These are phyloP conservation scores for Myotis vivesi DNA, from an alignment of 2,797 vertebrate species.

Conservation along the genomic window DNA sequence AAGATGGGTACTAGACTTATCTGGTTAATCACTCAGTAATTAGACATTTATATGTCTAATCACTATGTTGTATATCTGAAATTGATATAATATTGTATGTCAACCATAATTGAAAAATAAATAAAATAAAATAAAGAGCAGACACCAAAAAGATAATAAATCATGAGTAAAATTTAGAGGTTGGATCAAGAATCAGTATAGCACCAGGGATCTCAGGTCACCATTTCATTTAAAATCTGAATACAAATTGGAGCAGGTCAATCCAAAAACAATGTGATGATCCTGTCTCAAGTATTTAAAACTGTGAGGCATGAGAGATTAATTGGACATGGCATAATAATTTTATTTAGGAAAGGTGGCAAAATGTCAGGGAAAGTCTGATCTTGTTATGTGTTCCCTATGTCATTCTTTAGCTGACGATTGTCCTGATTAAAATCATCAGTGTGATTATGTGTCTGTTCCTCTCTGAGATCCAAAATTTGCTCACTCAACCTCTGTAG, in stretches of 20 bases:
- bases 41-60: background rate
- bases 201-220: background rate
- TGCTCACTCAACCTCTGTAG: conserved; percentile 47
- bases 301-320: conserved; percentile 56
- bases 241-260: conserved; percentile 57
- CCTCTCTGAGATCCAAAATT: conserved; percentile 51
- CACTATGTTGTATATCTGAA: background rate
- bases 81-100: background rate
- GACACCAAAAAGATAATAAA: background rate
- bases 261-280: conserved; percentile 59
- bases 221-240: conserved; percentile 36
- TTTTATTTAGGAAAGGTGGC: conserved; percentile 77
- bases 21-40: background rate
- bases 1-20: background rate
- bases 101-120: background rate
- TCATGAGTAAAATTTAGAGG: background rate
- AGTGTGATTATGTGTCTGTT: conserved; percentile 52
- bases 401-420: conserved; percentile 74
- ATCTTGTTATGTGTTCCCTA: conserved; percentile 65
- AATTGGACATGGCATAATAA: conserved; percentile 76
- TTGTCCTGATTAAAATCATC: conserved; percentile 73
- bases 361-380: conserved; percentile 67
- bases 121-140: background rate
- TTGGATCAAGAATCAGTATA: background rate
- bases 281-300: conserved; percentile 71